Evolutionary conservation across 2,797 vertebrate genomes (phyloP).

Genomic region (Enteromius afrohamiltoni): DNA sequence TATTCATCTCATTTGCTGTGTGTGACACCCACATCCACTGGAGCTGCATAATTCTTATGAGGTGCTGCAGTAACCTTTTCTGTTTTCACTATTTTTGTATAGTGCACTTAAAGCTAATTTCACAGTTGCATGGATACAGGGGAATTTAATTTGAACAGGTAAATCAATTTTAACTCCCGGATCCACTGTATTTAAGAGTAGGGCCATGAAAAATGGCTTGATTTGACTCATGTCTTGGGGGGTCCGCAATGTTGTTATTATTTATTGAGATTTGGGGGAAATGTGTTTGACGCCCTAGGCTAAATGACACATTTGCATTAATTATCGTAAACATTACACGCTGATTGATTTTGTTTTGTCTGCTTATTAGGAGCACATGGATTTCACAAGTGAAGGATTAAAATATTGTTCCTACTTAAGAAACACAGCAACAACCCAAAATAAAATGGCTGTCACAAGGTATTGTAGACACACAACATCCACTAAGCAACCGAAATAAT

Average conservation of each 20-base stretch:
- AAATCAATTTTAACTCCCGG: slow-evolving; percentile 64
- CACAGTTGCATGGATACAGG: slow-evolving; percentile 75
- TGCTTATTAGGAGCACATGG: not conserved
- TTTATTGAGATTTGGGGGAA: not conserved
- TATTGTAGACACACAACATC: not conserved
- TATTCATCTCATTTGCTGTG: slow-evolving; percentile 39
- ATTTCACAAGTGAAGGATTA: not conserved
- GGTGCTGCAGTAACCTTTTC: slow-evolving; percentile 62
- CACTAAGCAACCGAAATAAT: not conserved
- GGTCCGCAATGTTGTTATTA: not conserved
- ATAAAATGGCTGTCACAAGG: not conserved
- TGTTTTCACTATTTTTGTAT: slow-evolving; percentile 65
- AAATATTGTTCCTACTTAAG: not conserved
- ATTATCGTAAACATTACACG: slow-evolving; percentile 1
- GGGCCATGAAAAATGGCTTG: slow-evolving; percentile 47
- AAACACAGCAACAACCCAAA: not conserved
- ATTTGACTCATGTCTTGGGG: not conserved
- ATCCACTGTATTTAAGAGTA: slow-evolving; percentile 67
- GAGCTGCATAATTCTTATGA: slow-evolving; percentile 61
- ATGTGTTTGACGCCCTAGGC: not conserved
- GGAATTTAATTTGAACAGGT: slow-evolving; percentile 73
- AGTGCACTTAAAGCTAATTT: slow-evolving; percentile 75
- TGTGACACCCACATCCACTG: slow-evolving; percentile 20
- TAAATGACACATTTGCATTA: slow-evolving; percentile 16
- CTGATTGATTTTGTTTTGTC: not conserved